These are phyloP conservation scores for Echiichthys vipera DNA, from an alignment of 2,797 vertebrate species.

Conservation along the genomic window DNA sequence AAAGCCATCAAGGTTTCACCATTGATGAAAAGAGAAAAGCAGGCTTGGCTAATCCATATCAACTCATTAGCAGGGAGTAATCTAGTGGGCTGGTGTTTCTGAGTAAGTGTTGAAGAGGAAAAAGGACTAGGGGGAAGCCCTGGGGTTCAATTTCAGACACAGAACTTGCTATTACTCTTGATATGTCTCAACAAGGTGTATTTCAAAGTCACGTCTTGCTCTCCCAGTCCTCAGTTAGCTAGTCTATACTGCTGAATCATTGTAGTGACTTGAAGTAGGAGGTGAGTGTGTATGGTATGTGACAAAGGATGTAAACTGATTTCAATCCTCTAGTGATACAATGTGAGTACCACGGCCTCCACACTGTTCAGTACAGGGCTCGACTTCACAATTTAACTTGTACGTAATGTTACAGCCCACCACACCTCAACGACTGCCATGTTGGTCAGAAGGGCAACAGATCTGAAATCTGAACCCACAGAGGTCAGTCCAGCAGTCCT, in stretches of 20 bases:
- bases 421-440: neutral
- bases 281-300: neutral
- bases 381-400: neutral
- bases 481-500: neutral
- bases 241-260: slow-evolving; percentile 1
- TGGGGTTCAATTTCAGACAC: slow-evolving; percentile 5
- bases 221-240: neutral
- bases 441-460: neutral
- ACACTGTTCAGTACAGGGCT: neutral
- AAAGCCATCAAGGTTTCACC: slow-evolving; percentile 43
- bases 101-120: slow-evolving; percentile 32
- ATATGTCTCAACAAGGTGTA: neutral
- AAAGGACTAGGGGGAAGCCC: neutral
- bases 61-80: slow-evolving; percentile 60
- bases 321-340: neutral
- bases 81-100: slow-evolving; percentile 22
- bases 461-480: neutral
- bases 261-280: neutral
- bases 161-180: neutral
- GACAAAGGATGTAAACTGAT: neutral
- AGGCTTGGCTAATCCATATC: slow-evolving; percentile 55
- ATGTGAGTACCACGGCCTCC: neutral
- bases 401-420: neutral
- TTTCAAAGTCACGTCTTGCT: neutral
- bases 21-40: slow-evolving; percentile 55